These are phyloP conservation scores for Volucella bombylans DNA, from an alignment of 2,888 invertebrate species.

Conservation along the genomic window DNA sequence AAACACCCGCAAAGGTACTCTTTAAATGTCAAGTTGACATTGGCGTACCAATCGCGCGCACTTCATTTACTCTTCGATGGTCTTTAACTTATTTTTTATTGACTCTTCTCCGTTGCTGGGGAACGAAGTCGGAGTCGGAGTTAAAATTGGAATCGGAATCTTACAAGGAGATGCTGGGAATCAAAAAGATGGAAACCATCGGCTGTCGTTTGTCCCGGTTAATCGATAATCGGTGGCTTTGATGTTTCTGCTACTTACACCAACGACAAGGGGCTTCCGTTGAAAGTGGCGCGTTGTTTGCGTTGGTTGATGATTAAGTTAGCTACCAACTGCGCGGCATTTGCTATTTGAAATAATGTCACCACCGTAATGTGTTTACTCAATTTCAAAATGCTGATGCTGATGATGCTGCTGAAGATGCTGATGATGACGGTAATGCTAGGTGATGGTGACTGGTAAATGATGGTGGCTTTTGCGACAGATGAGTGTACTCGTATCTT, in stretches of 20 bases:
- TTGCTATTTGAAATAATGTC: slow-evolving; percentile 70
- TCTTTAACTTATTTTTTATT: slow-evolving; percentile 70
- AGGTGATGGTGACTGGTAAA: slow-evolving; percentile 26
- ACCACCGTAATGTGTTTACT: slow-evolving; percentile 70
- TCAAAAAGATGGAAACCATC: slow-evolving; percentile 5
- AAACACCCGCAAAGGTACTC: slow-evolving; percentile 65
- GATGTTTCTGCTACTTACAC: slow-evolving; percentile 68
- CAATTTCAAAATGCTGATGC: slow-evolving; percentile 60
- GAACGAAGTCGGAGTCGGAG: slow-evolving; percentile 9
- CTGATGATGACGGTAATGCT: slow-evolving; percentile 29
- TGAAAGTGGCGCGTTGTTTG: slow-evolving; percentile 61
- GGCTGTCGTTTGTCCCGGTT: slow-evolving; percentile 70
- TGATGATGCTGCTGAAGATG: slow-evolving; percentile 40
- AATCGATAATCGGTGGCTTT: slow-evolving; percentile 72
- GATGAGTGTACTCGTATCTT: slow-evolving; percentile 22
- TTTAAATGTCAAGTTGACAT: slow-evolving; percentile 62
- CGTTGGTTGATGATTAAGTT: slow-evolving; percentile 58
- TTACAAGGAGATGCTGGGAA: slow-evolving; percentile 4
- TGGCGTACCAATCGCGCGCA: slow-evolving; percentile 68
- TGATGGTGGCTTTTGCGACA: slow-evolving; percentile 42
- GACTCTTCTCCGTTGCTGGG: slow-evolving; percentile 51
- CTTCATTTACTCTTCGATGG: slow-evolving; percentile 73
- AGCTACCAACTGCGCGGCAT: slow-evolving; percentile 69
- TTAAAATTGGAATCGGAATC: background rate
- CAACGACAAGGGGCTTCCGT: slow-evolving; percentile 66